Percentiles rank a stretch among this genome's conserved stretches.
These are phyloP conservation scores for Mus pahari DNA, from an alignment of 2,113 vertebrate genomes.

Conservation along the genomic window DNA sequence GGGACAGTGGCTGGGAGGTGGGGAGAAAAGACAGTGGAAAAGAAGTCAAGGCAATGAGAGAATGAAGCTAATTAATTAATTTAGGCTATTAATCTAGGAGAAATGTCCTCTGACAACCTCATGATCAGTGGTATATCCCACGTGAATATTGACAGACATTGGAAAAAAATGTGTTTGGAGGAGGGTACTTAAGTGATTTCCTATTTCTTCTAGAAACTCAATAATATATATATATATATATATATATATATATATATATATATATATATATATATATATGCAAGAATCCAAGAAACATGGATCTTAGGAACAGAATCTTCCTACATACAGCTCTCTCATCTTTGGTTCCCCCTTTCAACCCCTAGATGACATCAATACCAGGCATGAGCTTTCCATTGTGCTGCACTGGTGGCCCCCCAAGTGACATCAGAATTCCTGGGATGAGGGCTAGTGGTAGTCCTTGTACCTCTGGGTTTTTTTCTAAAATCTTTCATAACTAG, in stretches of 20 bases:
- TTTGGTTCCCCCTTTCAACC: neutral
- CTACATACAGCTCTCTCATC: neutral
- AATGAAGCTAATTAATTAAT: conserved; percentile 86
- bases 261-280: no score
- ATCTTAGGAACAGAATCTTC: neutral
- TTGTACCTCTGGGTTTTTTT: neutral
- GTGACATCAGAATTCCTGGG: neutral
- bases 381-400: neutral
- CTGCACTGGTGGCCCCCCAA: neutral
- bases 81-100: conserved; percentile 84
- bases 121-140: conserved; percentile 72
- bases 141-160: conserved; percentile 77
- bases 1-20: conserved; percentile 57
- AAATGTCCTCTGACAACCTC: conserved; percentile 78
- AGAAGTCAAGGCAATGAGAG: conserved; percentile 71
- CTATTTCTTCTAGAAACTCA: conserved; percentile 50
- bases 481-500: neutral
- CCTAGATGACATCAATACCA: neutral
- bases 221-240: no score
- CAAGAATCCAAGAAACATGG: conserved; percentile 14
- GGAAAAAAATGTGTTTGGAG: conserved; percentile 68
- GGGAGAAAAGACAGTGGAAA: conserved; percentile 59
- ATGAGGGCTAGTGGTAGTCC: neutral
- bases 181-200: neutral
- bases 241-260: no score